phyloP scores from a whole-genome alignment of 2,113 vertebrate species.

The Zeus faber region DNA sequence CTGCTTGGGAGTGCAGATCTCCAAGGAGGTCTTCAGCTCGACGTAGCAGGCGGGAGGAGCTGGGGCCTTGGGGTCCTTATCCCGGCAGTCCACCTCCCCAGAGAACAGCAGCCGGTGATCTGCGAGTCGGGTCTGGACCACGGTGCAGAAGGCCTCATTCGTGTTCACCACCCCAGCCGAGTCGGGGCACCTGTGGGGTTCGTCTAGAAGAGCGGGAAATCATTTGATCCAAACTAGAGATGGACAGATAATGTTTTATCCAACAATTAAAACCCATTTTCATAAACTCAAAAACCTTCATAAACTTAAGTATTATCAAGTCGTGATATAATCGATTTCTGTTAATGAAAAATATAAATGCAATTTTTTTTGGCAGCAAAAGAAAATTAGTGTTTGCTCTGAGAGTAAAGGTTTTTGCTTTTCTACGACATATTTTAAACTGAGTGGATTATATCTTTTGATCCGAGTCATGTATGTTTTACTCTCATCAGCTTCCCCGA shows the following conservation, averaged over 20 bases:
- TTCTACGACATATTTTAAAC: no score
- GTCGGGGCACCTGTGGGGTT: conserved; percentile 69
- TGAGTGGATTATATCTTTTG: no score
- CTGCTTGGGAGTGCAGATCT: conserved; percentile 84
- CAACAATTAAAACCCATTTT: conserved; percentile 7
- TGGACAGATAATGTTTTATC: no score
- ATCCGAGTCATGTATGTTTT: no score
- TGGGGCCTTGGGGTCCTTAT: conserved; percentile 63
- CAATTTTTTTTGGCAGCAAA: no score
- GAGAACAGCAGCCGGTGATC: conserved; percentile 84
- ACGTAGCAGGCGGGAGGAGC: conserved; percentile 82
- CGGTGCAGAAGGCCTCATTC: conserved; percentile 89
- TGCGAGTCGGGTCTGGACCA: conserved; percentile 82
- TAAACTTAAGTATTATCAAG: no score
- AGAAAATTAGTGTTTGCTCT: no score
- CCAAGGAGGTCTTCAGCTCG: conserved; percentile 87
- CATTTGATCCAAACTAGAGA: no score
- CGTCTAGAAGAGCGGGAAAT: conserved; percentile 74
- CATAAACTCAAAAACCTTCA: neutral
- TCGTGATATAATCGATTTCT: no score
- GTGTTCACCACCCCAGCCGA: conserved; percentile 84
- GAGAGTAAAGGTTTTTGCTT: no score
- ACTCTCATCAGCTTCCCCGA: no score
- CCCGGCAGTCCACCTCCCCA: conserved; percentile 86
- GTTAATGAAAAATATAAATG: no score